phyloP scores from a whole-genome alignment of 2,888 invertebrate genomes.

The Chydorus sphaericus region DNA sequence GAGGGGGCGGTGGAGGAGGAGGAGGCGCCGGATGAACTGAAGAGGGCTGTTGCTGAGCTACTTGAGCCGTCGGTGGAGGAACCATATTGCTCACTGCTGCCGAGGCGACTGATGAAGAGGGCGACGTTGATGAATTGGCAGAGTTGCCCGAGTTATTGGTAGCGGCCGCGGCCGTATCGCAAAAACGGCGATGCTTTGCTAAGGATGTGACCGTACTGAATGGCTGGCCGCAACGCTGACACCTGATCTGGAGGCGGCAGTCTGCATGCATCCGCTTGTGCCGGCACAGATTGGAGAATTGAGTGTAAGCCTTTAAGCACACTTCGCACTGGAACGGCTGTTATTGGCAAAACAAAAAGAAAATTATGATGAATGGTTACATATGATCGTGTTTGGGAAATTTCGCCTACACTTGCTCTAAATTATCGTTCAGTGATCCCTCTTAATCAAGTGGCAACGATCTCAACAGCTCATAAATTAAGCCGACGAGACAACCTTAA shows the following conservation, averaged over 20 bases:
- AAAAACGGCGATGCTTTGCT: constrained; percentile 90
- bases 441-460: no score
- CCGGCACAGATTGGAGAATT: constrained; percentile 98
- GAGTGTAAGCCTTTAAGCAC: constrained; percentile 96
- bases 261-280: constrained; percentile 98
- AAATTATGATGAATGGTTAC: no score
- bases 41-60: not conserved
- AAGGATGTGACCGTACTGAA: constrained; percentile 84
- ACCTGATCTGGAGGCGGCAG: constrained; percentile 85
- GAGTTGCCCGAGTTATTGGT: not conserved
- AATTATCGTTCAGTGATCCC: no score
- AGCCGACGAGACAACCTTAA: no score
- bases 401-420: no score
- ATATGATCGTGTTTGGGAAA: no score
- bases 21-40: constrained; percentile 2
- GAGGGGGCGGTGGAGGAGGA: not conserved
- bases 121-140: not conserved
- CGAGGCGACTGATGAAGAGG: not conserved
- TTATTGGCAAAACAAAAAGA: no score
- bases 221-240: constrained; percentile 82
- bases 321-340: constrained; percentile 35
- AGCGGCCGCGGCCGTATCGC: constrained; percentile 49
- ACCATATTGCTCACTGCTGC: not conserved
- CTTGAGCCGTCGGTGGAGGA: not conserved
- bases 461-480: no score